Conservation (phyloP, 2,888 invertebrate genomes). For the Allygus modestus region DNA sequence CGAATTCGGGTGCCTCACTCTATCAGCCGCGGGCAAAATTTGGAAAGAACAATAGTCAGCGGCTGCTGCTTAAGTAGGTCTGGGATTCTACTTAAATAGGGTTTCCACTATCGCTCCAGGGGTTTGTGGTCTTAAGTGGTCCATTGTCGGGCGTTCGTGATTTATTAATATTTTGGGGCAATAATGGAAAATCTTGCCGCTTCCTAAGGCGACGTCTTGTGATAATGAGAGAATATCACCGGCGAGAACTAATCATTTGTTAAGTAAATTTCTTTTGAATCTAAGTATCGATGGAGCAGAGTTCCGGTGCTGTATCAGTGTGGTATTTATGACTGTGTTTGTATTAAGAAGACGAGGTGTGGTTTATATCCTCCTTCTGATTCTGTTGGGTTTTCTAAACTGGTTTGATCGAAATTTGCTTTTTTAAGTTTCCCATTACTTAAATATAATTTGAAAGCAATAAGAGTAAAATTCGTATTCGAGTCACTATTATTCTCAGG, state of each 20-base stretch:
- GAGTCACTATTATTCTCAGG: too few species aligned
- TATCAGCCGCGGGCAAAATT: constrained; percentile 12
- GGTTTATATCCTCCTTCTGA: too few species aligned
- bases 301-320: too few species aligned
- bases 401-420: too few species aligned
- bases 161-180: neutral
- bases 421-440: too few species aligned
- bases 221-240: neutral
- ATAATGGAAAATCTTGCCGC: constrained; percentile 20
- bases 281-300: too few species aligned
- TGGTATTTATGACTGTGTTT: too few species aligned
- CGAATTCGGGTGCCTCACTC: neutral
- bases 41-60: constrained; percentile 26
- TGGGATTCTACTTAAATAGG: neutral
- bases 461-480: too few species aligned
- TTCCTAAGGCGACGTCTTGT: neutral
- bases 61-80: constrained; percentile 7
- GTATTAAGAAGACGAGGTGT: too few species aligned
- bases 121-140: neutral
- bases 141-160: neutral
- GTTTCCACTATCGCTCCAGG: neutral
- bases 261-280: too few species aligned
- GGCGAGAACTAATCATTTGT: neutral
- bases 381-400: too few species aligned
- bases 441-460: too few species aligned